Conservation (phyloP, 2,113 vertebrate species). For the Anoplopoma fimbria region DNA sequence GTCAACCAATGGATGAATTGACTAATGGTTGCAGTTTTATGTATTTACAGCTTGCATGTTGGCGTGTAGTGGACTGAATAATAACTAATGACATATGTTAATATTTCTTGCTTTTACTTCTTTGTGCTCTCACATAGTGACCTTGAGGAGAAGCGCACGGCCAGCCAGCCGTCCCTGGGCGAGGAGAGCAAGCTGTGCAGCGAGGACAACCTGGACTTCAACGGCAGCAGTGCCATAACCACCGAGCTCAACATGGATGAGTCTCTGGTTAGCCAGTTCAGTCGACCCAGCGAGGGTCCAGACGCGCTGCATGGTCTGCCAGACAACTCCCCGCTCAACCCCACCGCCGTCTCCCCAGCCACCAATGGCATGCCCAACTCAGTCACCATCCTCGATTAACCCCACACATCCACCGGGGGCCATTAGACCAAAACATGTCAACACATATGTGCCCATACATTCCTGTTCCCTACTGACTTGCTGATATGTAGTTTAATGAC, state of each 20-base stretch:
- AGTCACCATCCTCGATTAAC: slow-evolving; percentile 78
- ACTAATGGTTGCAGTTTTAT: not conserved
- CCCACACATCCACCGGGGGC: slow-evolving; percentile 52
- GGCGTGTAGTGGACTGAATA: not conserved
- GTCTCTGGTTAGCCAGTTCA: slow-evolving; percentile 92
- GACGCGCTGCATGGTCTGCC: slow-evolving; percentile 77
- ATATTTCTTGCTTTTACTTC: not conserved
- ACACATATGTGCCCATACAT: slow-evolving; percentile 73
- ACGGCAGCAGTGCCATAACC: slow-evolving; percentile 88
- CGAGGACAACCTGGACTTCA: slow-evolving; percentile 90
- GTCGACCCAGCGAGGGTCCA: slow-evolving; percentile 85
- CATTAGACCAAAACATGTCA: slow-evolving; percentile 78
- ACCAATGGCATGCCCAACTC: slow-evolving; percentile 79
- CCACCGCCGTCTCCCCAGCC: slow-evolving; percentile 54
- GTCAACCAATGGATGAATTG: not conserved
- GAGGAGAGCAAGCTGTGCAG: slow-evolving; percentile 89
- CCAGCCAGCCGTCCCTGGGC: slow-evolving; percentile 90
- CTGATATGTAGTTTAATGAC: slow-evolving; percentile 65
- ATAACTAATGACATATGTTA: not conserved
- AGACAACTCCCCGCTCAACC: slow-evolving; percentile 83
- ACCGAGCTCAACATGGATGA: slow-evolving; percentile 92
- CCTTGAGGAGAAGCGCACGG: slow-evolving; percentile 91
- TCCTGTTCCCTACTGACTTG: slow-evolving; percentile 68
- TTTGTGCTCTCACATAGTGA: slow-evolving; percentile 78
- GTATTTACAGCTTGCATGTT: not conserved